Evolutionary conservation across 2,888 invertebrate genomes (phyloP), one percentile per base, ranked within the genome.

Genomic region (Peribatodes rhomboidaria): DNA sequence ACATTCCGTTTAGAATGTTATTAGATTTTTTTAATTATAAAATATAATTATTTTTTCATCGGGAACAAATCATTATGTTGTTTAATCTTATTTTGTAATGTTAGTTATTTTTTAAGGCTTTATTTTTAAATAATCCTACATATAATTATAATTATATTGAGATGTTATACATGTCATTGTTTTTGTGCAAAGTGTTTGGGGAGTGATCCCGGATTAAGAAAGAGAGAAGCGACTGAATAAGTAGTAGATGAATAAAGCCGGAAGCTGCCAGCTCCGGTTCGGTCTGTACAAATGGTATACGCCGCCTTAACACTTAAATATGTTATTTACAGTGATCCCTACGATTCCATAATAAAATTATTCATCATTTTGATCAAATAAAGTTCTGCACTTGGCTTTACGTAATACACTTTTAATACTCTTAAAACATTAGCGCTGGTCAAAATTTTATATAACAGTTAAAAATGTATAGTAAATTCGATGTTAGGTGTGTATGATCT

Each of bases 1-100:
- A 92, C 93, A 93, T 93, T 93, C 93, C 93, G 92, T 79, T 92
- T 93, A 93, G 93, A 92, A 93, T 93, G 93, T 93, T 93, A 92
- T 81, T 90, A 90, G 89, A 86, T 90, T 89, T 90, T 49, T 76
- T 80, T 78, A 71, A 83, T 82, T 81, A 81, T 82, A 84, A n/a
- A 83, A 83, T 88, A 81, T 80, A 83, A 80, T 86, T 64, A 87
- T 88, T 89, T 91, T 78, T 92, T 90, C 88, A 88, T 92, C 84
- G 92, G 93, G 92, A 93, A 92, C 93, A 93, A 93, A 93, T 91
- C 88, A 92, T 90, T 91, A 90, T 88, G 93, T 93, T 93, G 90
- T 92, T 91, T 93, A 92, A 92, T 92, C 92, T 92, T 92, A 92
- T 92, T 91, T 92, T 87, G 88, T 92, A 92, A 92, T 86, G 92